Evolutionary conservation across 1,140 invertebrate species (phyloP).

Genomic region (Euschistus heros): DNA sequence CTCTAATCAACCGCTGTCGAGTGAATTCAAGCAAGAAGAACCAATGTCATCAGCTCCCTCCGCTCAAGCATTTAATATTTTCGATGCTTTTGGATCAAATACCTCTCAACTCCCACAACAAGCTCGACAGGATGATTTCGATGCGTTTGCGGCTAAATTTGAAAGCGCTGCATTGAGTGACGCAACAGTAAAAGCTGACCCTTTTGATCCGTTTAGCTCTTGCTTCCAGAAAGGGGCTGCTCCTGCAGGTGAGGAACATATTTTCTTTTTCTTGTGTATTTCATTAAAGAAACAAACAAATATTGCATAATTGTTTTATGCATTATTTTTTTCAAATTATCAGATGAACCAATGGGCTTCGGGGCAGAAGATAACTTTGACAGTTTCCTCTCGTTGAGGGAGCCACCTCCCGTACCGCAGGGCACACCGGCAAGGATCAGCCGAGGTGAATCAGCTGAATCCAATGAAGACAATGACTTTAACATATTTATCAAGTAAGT

Average conservation of each 20-base stretch:
- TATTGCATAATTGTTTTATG: not conserved
- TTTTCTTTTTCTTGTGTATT: not conserved
- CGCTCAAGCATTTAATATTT: constrained; percentile 15
- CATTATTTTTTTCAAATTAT: not conserved
- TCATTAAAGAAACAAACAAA: too few species aligned
- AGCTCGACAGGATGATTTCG: constrained; percentile 49
- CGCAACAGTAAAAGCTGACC: constrained; percentile 34
- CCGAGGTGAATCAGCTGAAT: constrained; percentile 59
- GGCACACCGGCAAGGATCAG: constrained; percentile 45
- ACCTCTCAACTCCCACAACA: not conserved
- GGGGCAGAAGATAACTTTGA: constrained; percentile 65
- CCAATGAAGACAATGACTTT: constrained; percentile 63
- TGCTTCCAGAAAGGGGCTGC: not conserved
- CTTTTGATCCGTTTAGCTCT: constrained; percentile 34
- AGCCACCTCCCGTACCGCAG: constrained; percentile 49
- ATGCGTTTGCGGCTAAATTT: constrained; percentile 78
- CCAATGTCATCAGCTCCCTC: not conserved
- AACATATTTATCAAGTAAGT: constrained; percentile 65
- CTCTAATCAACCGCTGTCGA: not conserved
- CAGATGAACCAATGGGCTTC: constrained; percentile 41
- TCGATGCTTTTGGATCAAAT: constrained; percentile 14
- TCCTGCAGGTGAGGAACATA: not conserved
- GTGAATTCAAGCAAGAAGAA: not conserved
- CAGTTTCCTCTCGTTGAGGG: constrained; percentile 67
- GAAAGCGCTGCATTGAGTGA: constrained; percentile 45